Percentiles rank a stretch among this genome's conserved stretches.
Evolutionary conservation across 2,113 vertebrate species (phyloP).

Genomic region (Acanthochromis polyacanthus): DNA sequence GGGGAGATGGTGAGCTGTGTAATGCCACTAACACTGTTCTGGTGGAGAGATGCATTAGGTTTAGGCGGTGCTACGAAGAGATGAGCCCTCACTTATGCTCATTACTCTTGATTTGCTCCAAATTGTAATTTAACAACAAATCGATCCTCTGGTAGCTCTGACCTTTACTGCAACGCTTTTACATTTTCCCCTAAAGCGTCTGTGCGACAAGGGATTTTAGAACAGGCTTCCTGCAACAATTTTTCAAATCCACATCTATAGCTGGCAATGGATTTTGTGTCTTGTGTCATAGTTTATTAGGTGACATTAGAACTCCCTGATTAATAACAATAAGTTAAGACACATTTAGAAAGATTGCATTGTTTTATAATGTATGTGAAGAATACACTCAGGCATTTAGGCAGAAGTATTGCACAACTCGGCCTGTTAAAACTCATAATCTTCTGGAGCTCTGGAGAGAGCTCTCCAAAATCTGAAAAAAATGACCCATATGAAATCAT

Average conservation of each 20-base stretch:
- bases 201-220: constrained; percentile 20
- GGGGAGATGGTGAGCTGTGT: constrained; percentile 64
- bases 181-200: constrained; percentile 63
- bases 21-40: constrained; percentile 61
- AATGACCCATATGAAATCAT: neutral
- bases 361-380: neutral
- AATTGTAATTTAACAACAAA: constrained; percentile 83
- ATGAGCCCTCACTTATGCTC: constrained; percentile 68
- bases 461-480: neutral
- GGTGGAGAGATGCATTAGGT: constrained; percentile 69
- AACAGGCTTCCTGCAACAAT: constrained; percentile 30
- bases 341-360: neutral
- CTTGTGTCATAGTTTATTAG: constrained; percentile 35
- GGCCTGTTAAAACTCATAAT: neutral
- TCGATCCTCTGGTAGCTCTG: constrained; percentile 65
- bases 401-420: neutral
- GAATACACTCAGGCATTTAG: neutral
- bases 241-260: constrained; percentile 45
- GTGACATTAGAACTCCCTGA: constrained; percentile 27
- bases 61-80: constrained; percentile 52
- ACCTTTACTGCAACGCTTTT: constrained; percentile 71
- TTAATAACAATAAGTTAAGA: constrained; percentile 11
- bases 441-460: neutral
- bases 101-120: constrained; percentile 78
- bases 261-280: constrained; percentile 7